Conservation (phyloP, 1,140 invertebrate genomes). For the Hirudo medicinalis region DNA sequence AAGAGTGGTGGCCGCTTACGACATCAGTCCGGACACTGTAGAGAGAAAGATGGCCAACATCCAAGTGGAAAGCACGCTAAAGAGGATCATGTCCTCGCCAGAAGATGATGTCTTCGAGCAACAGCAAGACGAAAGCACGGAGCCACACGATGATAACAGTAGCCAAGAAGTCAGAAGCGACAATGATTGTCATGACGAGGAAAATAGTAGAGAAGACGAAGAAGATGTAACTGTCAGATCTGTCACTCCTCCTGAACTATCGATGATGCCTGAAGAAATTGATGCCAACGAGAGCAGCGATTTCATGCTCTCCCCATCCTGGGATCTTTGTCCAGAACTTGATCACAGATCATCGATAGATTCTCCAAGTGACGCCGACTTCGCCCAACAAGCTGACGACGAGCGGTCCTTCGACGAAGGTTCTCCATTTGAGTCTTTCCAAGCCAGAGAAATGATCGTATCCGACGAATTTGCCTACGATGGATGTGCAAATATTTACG, state of each 20-base stretch:
- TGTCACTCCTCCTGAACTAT: too few relatives aligned
- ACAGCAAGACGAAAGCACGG: background rate
- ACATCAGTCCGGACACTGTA: slow-evolving; percentile 38
- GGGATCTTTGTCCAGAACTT: too few relatives aligned
- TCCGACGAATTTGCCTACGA: background rate
- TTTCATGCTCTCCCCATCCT: too few relatives aligned
- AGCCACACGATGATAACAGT: background rate
- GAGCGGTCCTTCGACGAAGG: too few relatives aligned
- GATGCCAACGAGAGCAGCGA: too few relatives aligned
- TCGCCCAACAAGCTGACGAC: too few relatives aligned
- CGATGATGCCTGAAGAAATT: too few relatives aligned
- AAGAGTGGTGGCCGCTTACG: slow-evolving; percentile 36
- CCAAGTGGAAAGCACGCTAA: background rate
- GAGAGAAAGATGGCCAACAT: slow-evolving; percentile 31
- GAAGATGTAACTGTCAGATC: slow-evolving; percentile 4
- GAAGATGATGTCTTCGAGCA: slow-evolving; percentile 45
- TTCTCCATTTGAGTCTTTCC: too few relatives aligned
- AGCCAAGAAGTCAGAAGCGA: slow-evolving; percentile 7
- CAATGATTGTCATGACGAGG: background rate
- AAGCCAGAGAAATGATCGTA: too few relatives aligned
- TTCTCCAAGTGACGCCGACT: too few relatives aligned
- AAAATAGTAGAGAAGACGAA: slow-evolving; percentile 17
- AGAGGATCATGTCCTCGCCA: slow-evolving; percentile 30
- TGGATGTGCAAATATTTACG: background rate
- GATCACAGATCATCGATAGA: too few relatives aligned